Conservation (phyloP, 2,888 invertebrate genomes). For the Monopis laevigella region DNA sequence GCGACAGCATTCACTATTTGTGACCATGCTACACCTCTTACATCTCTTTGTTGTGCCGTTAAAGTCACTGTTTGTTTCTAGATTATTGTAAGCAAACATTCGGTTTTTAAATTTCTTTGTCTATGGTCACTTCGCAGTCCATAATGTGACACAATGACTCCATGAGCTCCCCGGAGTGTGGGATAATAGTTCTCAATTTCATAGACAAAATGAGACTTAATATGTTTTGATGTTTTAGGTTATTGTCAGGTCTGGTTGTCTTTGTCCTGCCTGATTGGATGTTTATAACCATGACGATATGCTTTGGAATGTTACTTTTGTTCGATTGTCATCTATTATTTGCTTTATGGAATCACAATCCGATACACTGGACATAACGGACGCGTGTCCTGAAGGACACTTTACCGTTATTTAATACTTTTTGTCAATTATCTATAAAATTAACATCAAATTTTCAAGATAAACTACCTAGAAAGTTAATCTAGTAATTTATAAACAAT, state of each 20-base stretch:
- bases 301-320: slow-evolving; percentile 26
- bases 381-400: slow-evolving; percentile 35
- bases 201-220: slow-evolving; percentile 49
- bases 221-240: slow-evolving; percentile 61
- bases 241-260: slow-evolving; percentile 28
- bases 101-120: slow-evolving; percentile 27
- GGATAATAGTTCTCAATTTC: slow-evolving; percentile 37
- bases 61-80: slow-evolving; percentile 28
- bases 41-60: slow-evolving; percentile 25
- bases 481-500: too few species aligned
- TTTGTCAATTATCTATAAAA: too few species aligned
- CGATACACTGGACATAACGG: slow-evolving; percentile 16
- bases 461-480: too few species aligned
- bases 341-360: slow-evolving; percentile 14
- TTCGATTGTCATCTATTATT: slow-evolving; percentile 30
- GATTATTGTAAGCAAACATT: slow-evolving; percentile 38
- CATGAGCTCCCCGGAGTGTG: slow-evolving; percentile 25
- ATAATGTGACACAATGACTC: slow-evolving; percentile 32
- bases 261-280: slow-evolving; percentile 36
- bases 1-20: slow-evolving; percentile 15
- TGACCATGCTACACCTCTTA: slow-evolving; percentile 14
- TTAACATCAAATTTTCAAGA: too few species aligned
- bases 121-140: slow-evolving; percentile 32
- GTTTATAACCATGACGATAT: slow-evolving; percentile 45
- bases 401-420: not conserved